phyloP scores from a whole-genome alignment of 1,140 invertebrate species.

The Panagrolaimus sp. region DNA sequence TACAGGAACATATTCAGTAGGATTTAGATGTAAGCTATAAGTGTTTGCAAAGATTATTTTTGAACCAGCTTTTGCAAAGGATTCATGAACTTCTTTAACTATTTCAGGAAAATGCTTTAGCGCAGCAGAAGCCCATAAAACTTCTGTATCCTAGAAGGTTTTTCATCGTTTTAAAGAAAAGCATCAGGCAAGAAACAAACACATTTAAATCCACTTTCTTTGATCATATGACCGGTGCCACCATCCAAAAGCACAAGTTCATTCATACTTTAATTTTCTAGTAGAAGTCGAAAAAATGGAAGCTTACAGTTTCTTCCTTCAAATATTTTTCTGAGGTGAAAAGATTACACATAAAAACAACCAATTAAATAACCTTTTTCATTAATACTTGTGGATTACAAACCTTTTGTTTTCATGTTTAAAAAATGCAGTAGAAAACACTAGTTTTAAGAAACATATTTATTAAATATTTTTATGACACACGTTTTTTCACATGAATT shows the following conservation, averaged over 20 bases:
- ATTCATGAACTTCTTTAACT: not conserved
- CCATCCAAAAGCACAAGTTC: not conserved
- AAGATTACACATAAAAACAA: no score
- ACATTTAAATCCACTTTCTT: not conserved
- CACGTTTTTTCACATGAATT: no score
- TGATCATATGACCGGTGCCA: not conserved
- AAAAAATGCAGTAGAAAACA: no score
- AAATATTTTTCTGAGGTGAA: no score
- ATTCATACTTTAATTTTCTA: not conserved
- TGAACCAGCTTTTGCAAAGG: not conserved
- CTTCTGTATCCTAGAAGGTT: not conserved
- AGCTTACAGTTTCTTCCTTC: no score
- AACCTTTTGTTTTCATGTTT: no score
- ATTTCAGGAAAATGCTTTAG: not conserved
- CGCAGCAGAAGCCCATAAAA: not conserved
- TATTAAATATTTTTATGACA: no score
- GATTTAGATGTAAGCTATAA: not conserved
- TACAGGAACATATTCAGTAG: not conserved
- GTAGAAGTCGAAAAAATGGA: no score
- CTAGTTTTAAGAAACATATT: no score
- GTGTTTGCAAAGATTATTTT: not conserved
- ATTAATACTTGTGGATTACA: no score
- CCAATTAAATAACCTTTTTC: no score
- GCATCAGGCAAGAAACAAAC: not conserved
- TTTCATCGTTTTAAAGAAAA: not conserved